Percentiles rank a stretch among this genome's conserved stretches.
phyloP scores from a whole-genome alignment of 2,888 invertebrate genomes.

The Cecidostiba fungosa region DNA sequence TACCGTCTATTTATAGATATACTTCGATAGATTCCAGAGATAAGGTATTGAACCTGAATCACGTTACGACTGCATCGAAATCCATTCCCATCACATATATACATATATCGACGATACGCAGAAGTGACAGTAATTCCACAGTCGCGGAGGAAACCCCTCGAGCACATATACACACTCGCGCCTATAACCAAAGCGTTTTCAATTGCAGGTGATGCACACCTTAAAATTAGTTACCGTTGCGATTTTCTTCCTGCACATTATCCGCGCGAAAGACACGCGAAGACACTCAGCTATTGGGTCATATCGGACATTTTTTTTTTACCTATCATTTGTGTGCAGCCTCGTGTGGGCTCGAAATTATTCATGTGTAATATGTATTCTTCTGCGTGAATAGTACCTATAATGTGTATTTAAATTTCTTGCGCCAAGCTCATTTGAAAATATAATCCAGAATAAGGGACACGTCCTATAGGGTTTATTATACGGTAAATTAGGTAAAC shows the following conservation, averaged over 20 bases:
- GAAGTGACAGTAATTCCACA: slow-evolving; percentile 18
- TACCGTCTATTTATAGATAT: slow-evolving; percentile 39
- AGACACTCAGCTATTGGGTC: neutral
- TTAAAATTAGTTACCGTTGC: slow-evolving; percentile 57
- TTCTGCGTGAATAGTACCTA: neutral
- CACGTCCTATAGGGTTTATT: slow-evolving; percentile 3
- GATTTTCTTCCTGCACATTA: slow-evolving; percentile 5
- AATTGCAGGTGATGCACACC: slow-evolving; percentile 32
- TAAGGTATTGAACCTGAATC: neutral
- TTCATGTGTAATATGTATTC: slow-evolving; percentile 13
- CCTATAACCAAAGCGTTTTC: slow-evolving; percentile 31
- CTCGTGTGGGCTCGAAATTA: slow-evolving; percentile 1
- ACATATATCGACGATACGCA: neutral
- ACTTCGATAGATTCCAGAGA: slow-evolving; percentile 9
- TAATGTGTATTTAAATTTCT: neutral
- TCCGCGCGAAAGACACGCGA: neutral
- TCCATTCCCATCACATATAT: neutral
- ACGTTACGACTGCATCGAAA: neutral
- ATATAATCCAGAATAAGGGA: slow-evolving; percentile 8
- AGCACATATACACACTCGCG: too few species aligned
- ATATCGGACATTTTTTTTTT: neutral
- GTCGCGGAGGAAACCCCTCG: neutral
- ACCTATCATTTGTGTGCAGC: neutral
- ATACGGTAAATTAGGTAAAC: neutral
- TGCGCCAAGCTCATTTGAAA: neutral